Conservation (phyloP, 2,888 invertebrate species). For the Leptinotarsa rubiginosa region DNA sequence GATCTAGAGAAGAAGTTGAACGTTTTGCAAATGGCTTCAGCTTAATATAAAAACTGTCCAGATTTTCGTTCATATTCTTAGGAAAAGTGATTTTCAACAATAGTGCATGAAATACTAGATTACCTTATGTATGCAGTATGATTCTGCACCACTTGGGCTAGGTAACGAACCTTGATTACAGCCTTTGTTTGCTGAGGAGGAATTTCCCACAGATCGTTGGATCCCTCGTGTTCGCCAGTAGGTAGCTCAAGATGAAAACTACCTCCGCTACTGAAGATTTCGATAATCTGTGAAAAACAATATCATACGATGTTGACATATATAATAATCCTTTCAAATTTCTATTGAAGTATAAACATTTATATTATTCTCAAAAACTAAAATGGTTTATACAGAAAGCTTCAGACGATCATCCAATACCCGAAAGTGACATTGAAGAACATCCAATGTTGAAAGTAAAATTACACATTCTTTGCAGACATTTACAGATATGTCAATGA, state of each 20-base stretch:
- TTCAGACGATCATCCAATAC: not conserved
- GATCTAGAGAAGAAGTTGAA: no score
- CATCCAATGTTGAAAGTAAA: not conserved
- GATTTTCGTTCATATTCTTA: no score
- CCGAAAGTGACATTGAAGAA: not conserved
- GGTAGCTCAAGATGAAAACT: conserved; percentile 92
- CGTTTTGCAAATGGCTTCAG: no score
- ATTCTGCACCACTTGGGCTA: conserved; percentile 81
- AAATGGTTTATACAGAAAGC: not conserved
- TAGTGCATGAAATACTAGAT: not conserved
- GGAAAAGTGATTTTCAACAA: no score
- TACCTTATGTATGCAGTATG: conserved; percentile 86
- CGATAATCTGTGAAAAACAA: conserved; percentile 71
- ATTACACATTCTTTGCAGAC: not conserved
- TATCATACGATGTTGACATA: no score
- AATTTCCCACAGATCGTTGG: conserved; percentile 89
- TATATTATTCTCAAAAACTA: no score
- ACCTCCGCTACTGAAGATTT: conserved; percentile 89
- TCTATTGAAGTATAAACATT: no score
- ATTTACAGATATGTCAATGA: not conserved
- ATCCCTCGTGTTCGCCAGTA: conserved; percentile 80
- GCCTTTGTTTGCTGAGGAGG: conserved; percentile 89
- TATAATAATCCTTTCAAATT: no score
- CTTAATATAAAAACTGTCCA: no score
- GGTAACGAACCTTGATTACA: conserved; percentile 86